Conservation (phyloP, 2,888 invertebrate species). For the Callimorpha dominula region DNA sequence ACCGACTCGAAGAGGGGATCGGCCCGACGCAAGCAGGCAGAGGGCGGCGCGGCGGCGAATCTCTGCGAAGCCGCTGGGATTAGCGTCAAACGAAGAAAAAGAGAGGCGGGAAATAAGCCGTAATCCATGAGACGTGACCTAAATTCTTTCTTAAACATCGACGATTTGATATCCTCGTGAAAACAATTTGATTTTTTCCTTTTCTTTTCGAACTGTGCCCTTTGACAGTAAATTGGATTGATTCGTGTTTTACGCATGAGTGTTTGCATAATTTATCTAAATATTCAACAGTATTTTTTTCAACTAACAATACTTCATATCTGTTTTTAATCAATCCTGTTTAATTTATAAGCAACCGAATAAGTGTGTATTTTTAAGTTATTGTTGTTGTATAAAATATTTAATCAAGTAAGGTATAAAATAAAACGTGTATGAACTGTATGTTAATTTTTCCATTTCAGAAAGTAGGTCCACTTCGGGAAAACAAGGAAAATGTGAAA, state of each 20-base stretch:
- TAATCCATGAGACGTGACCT: constrained; percentile 85
- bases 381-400: too few species aligned
- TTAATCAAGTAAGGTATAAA: background rate
- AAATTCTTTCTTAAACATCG: constrained; percentile 83
- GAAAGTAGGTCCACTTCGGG: background rate
- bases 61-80: constrained; percentile 79
- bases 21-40: constrained; percentile 53
- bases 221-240: constrained; percentile 69
- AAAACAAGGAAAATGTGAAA: background rate
- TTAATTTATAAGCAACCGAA: background rate
- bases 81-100: constrained; percentile 85
- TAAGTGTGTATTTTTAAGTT: background rate
- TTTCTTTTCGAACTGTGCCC: constrained; percentile 67
- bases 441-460: background rate
- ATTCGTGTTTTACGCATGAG: constrained; percentile 66
- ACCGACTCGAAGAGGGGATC: constrained; percentile 49
- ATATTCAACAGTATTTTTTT: constrained; percentile 30
- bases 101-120: constrained; percentile 83
- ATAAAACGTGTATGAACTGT: background rate
- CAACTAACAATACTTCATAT: background rate
- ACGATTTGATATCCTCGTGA: constrained; percentile 81
- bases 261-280: constrained; percentile 54
- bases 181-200: constrained; percentile 81
- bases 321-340: background rate
- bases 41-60: constrained; percentile 65